Evolutionary conservation across 2,113 vertebrate genomes (phyloP).

Genomic region (Dicentrarchus labrax): DNA sequence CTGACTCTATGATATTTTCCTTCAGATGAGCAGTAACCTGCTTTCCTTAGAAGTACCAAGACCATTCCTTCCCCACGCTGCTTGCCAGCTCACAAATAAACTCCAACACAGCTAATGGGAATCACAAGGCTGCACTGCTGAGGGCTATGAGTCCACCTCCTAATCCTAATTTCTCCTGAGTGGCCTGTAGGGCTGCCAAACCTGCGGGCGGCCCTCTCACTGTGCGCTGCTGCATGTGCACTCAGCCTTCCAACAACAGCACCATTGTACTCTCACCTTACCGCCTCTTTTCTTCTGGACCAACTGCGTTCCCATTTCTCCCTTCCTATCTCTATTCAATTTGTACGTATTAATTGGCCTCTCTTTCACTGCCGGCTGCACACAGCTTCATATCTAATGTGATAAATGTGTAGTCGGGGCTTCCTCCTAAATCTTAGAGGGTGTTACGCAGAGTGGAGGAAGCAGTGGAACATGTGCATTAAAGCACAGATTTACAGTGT

Average conservation of each 20-base stretch:
- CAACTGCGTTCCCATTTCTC: slow-evolving; percentile 3
- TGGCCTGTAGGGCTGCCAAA: slow-evolving; percentile 52
- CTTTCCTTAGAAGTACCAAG: slow-evolving; percentile 4
- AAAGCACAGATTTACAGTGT: background rate
- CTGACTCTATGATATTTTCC: background rate
- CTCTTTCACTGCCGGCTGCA: slow-evolving; percentile 1
- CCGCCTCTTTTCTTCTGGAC: slow-evolving; percentile 36
- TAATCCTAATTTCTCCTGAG: slow-evolving; percentile 67
- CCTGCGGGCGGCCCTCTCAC: background rate
- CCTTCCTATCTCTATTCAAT: background rate
- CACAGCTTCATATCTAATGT: background rate
- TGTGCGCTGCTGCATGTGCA: slow-evolving; percentile 19
- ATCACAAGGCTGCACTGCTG: slow-evolving; percentile 68
- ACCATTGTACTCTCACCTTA: slow-evolving; percentile 49
- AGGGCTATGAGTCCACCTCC: slow-evolving; percentile 58
- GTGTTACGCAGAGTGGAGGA: background rate
- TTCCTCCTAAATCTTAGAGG: background rate
- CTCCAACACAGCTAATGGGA: slow-evolving; percentile 68
- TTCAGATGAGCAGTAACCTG: slow-evolving; percentile 15
- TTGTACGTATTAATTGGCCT: background rate
- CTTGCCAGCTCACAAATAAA: slow-evolving; percentile 45
- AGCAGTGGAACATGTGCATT: background rate
- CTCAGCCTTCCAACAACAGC: slow-evolving; percentile 37
- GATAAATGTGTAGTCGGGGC: background rate
- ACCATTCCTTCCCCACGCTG: slow-evolving; percentile 4